phyloP scores from a whole-genome alignment of 92 coral and sea anemone species.

The Chrysogorgia sp. region DNA sequence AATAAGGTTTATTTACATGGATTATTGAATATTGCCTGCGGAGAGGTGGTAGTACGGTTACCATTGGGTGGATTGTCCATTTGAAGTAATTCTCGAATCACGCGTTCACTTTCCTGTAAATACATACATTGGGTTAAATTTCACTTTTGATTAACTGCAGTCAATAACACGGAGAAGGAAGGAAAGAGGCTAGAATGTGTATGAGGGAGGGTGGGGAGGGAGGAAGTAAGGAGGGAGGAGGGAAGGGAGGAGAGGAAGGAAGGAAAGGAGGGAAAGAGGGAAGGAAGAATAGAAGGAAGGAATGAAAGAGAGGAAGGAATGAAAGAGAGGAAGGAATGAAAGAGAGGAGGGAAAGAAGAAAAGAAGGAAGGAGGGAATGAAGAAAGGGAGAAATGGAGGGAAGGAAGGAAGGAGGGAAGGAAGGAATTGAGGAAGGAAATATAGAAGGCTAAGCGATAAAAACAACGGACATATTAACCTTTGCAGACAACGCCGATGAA shows the following conservation, averaged over 20 bases:
- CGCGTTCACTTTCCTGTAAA: constrained; percentile 48
- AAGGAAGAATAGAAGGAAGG: not conserved
- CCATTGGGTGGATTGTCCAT: not conserved
- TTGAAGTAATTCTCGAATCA: constrained; percentile 33
- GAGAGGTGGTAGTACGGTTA: not conserved
- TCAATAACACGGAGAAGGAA: too few relatives aligned
- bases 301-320: not conserved
- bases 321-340: not conserved
- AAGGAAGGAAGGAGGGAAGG: not conserved
- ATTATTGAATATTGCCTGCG: not conserved
- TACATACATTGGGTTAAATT: too few relatives aligned
- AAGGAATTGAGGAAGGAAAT: not conserved
- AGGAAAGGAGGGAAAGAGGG: not conserved
- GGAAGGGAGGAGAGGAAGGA: not conserved
- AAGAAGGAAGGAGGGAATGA: not conserved
- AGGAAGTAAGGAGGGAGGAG: not conserved
- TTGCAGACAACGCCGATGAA: constrained; percentile 14
- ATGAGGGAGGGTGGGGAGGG: not conserved
- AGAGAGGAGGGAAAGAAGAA: not conserved
- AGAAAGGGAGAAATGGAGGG: not conserved
- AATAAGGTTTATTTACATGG: not conserved
- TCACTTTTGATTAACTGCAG: too few relatives aligned
- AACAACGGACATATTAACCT: not conserved
- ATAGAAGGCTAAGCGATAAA: not conserved
- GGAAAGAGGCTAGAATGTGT: not conserved